These are phyloP conservation scores for Ophonus ardosiacus DNA, from an alignment of 2,888 invertebrate genomes.

Conservation along the genomic window DNA sequence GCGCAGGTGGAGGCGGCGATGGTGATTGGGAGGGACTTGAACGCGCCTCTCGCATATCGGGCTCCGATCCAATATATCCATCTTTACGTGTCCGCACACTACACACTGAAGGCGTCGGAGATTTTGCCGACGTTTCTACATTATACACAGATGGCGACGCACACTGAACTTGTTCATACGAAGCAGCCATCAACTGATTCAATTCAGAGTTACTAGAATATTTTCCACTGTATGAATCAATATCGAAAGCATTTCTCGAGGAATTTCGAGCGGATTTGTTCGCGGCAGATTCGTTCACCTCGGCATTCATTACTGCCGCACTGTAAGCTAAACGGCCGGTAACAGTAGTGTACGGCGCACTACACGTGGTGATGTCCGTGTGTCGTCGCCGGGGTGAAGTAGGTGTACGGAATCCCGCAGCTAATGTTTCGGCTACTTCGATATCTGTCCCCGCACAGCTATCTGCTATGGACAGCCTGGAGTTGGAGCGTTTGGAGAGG, in stretches of 20 bases:
- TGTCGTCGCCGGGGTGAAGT: conserved; percentile 80
- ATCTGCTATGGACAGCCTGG: conserved; percentile 81
- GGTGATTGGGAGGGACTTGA: conserved; percentile 75
- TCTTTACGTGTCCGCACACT: conserved; percentile 83
- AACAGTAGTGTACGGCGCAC: conserved; percentile 82
- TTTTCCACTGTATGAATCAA: conserved; percentile 69
- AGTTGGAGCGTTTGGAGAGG: conserved; percentile 74
- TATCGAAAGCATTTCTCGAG: conserved; percentile 73
- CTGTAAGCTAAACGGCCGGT: conserved; percentile 83
- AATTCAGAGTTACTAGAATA: conserved; percentile 73
- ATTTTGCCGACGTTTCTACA: conserved; percentile 78
- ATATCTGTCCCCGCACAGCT: conserved; percentile 81
- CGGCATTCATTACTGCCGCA: conserved; percentile 82
- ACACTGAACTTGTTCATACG: conserved; percentile 76
- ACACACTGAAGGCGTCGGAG: conserved; percentile 81
- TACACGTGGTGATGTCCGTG: conserved; percentile 78
- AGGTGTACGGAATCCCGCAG: conserved; percentile 76
- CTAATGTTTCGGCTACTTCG: conserved; percentile 80
- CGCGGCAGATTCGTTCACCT: conserved; percentile 76
- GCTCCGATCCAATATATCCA: conserved; percentile 78
- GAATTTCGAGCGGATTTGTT: conserved; percentile 69
- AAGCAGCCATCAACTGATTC: conserved; percentile 76
- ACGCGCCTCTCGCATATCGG: conserved; percentile 60
- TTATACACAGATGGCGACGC: conserved; percentile 78
- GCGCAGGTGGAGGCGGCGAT: conserved; percentile 90